A percentile compares a stretch with the other conserved stretches of the same genome.
Evolutionary conservation across 2,888 invertebrate genomes (phyloP).

Genomic region (Mantis religiosa): DNA sequence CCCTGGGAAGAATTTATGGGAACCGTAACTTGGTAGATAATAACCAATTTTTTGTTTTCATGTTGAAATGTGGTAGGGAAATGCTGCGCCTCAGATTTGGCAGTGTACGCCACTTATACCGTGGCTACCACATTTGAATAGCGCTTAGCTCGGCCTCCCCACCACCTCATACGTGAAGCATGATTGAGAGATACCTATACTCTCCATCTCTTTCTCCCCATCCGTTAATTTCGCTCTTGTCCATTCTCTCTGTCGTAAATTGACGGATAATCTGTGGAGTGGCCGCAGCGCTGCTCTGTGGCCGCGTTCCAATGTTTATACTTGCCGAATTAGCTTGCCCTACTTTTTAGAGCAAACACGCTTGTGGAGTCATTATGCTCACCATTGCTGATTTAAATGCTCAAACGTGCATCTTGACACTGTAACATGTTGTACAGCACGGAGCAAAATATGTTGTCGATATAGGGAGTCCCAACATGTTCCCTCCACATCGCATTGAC

Average conservation of each 20-base stretch:
- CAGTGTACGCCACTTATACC: not conserved
- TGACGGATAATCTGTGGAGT: not conserved
- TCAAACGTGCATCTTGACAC: no score
- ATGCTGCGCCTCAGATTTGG: not conserved
- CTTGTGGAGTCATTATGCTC: no score
- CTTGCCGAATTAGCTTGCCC: not conserved
- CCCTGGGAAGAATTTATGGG: no score
- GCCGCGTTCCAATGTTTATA: not conserved
- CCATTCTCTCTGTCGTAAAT: slow-evolving; percentile 1
- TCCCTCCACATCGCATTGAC: no score
- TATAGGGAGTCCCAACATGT: no score
- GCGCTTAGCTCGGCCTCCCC: not conserved
- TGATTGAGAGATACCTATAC: slow-evolving; percentile 1
- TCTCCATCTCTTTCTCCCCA: not conserved
- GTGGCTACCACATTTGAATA: not conserved
- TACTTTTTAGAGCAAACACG: no score
- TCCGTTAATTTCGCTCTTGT: not conserved
- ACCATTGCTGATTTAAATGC: no score
- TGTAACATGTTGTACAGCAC: no score
- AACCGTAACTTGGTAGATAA: no score
- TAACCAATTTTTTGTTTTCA: no score
- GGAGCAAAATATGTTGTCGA: no score
- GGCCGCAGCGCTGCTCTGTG: not conserved
- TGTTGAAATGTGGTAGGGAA: not conserved
- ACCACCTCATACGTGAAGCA: not conserved